phyloP scores from a whole-genome alignment of 2,888 invertebrate species.

The Marasmarcha lunaedactyla region DNA sequence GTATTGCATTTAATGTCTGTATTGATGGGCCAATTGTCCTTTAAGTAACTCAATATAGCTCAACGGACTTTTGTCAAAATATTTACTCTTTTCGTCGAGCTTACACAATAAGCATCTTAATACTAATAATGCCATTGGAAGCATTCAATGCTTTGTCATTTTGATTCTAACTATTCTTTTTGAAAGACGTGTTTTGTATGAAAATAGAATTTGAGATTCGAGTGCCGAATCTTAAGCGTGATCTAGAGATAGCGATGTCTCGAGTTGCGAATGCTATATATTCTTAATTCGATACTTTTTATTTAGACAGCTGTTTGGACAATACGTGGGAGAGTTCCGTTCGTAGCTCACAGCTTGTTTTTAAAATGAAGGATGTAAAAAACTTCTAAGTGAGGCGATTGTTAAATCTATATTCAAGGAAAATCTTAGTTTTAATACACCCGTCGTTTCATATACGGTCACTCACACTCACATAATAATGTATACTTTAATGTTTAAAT shows the following conservation, averaged over 20 bases:
- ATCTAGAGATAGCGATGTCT: conserved; percentile 51
- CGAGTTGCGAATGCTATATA: conserved; percentile 32
- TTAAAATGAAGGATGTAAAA: no score
- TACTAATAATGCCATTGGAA: conserved; percentile 52
- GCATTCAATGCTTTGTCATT: conserved; percentile 52
- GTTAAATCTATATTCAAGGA: no score
- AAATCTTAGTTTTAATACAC: no score
- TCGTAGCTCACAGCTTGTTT: no score
- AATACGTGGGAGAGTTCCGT: conserved; percentile 7
- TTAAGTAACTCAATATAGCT: conserved; percentile 57
- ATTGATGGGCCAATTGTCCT: conserved; percentile 43
- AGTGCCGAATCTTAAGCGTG: conserved; percentile 31
- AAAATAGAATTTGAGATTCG: conserved; percentile 35
- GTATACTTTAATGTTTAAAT: not conserved
- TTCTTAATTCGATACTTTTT: conserved; percentile 23
- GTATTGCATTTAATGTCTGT: conserved; percentile 24
- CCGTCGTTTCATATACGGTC: no score
- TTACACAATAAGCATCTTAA: conserved; percentile 46
- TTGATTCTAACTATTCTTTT: conserved; percentile 39
- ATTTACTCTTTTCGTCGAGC: conserved; percentile 50
- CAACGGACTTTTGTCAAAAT: conserved; percentile 64
- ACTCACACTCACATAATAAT: no score
- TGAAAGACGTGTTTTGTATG: conserved; percentile 19
- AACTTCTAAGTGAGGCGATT: no score
- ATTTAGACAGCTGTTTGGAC: conserved; percentile 18